phyloP scores from a whole-genome alignment of 2,888 invertebrate genomes.

The Drosophila pseudotakahashii region DNA sequence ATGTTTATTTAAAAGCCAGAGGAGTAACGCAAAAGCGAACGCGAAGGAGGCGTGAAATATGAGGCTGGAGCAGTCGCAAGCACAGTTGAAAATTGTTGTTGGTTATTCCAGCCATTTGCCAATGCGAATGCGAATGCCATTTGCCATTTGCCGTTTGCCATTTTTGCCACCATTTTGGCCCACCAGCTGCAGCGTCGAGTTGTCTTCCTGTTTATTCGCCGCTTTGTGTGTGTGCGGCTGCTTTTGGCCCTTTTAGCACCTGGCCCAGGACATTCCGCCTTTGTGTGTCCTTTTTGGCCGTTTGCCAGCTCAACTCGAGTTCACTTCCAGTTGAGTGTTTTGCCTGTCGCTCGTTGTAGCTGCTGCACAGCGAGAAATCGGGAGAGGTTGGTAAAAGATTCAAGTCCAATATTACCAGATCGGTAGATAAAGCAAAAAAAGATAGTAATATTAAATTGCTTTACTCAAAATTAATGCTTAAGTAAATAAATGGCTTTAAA shows the following conservation, averaged over 20 bases:
- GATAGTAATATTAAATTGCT: no score
- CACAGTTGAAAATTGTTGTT: constrained; percentile 27
- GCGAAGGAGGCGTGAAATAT: constrained; percentile 44
- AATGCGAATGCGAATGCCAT: no score
- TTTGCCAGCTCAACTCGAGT: constrained; percentile 66
- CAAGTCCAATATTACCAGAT: no score
- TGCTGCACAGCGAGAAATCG: constrained; percentile 1
- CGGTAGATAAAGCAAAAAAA: no score
- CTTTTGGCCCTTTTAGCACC: constrained; percentile 44
- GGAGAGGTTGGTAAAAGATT: neutral
- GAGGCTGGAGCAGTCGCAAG: constrained; percentile 19
- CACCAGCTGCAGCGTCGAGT: constrained; percentile 29
- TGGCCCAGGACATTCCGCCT: constrained; percentile 39
- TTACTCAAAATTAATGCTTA: no score
- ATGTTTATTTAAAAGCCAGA: constrained; percentile 1
- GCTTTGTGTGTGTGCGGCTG: constrained; percentile 20
- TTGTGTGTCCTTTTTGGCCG: constrained; percentile 52
- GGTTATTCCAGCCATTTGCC: constrained; percentile 22
- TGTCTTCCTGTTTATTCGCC: constrained; percentile 45
- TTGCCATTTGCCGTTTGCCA: neutral
- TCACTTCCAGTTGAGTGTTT: constrained; percentile 69
- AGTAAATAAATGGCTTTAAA: no score
- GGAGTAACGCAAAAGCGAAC: constrained; percentile 13
- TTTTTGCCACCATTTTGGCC: constrained; percentile 1
- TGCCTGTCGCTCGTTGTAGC: constrained; percentile 33